A percentile compares a stretch with the other conserved stretches of the same genome.
phyloP scores from a whole-genome alignment of 2,797 vertebrate genomes.

The Balearica regulorum region DNA sequence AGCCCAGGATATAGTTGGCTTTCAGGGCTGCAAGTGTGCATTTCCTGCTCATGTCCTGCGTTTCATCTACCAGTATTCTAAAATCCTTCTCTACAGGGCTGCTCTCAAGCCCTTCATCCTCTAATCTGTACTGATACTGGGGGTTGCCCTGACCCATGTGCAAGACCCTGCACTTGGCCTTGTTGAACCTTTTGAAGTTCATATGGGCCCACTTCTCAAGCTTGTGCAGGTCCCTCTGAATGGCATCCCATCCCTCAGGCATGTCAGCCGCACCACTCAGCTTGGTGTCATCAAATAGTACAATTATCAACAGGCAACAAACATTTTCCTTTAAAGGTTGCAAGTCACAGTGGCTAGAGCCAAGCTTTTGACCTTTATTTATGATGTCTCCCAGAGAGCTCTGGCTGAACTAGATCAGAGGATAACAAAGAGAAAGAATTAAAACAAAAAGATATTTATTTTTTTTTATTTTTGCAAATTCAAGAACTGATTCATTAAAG shows the following conservation, averaged over 20 bases:
- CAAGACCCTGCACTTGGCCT: neutral
- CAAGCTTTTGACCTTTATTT: neutral
- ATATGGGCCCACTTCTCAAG: neutral
- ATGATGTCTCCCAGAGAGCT: neutral
- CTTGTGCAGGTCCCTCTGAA: neutral
- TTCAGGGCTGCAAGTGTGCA: neutral
- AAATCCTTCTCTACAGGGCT: fast-evolving
- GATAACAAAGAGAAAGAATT: neutral
- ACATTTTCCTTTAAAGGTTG: neutral
- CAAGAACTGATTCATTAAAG: neutral
- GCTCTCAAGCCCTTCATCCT: neutral
- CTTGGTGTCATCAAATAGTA: neutral
- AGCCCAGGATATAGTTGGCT: neutral
- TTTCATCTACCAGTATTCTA: neutral
- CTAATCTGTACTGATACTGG: neutral
- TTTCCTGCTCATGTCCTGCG: neutral
- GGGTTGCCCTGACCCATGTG: neutral
- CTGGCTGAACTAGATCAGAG: neutral
- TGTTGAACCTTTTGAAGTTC: neutral
- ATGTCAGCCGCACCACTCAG: neutral
- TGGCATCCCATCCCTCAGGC: fast-evolving
- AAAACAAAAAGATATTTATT: too few species aligned
- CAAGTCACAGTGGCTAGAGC: neutral
- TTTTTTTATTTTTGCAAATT: too few species aligned
- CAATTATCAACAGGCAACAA: neutral